Conservation (phyloP, 2,113 vertebrate genomes). For the human region GRCh38 chr3:2209501-2210000, state of each 20-base stretch:
- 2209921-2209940: not conserved
- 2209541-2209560: not conserved
- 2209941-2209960: not conserved
- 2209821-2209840: not conserved
- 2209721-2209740: not conserved
- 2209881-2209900: not conserved
- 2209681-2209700: not conserved
- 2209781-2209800: not conserved
- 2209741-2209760: not conserved
- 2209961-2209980: not conserved
- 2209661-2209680: not conserved
- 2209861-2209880: not conserved
- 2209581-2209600: not conserved
- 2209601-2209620: not conserved
- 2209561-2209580: not conserved
- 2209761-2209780: not conserved
- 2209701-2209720: not conserved
- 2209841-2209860: not conserved
- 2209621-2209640: not conserved
- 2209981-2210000: not conserved
- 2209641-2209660: too few species aligned
- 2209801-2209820: not conserved
- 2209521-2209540: not conserved
- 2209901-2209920: not conserved
- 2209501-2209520: not conserved